Evolutionary conservation across 2,797 vertebrate genomes (phyloP).

Genomic region (Carapus acus): DNA sequence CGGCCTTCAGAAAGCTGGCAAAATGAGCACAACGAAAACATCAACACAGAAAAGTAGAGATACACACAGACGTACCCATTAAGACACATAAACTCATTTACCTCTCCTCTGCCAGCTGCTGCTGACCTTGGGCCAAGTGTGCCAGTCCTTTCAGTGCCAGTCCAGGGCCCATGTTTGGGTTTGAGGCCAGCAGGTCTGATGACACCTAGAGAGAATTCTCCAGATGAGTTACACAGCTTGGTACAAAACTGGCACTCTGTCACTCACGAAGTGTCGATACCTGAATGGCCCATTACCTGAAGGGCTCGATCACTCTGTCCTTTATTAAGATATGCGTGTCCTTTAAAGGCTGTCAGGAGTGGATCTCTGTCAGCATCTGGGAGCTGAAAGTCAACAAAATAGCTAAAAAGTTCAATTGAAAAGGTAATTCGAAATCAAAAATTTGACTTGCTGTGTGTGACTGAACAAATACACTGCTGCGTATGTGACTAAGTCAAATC

Average conservation of each 20-base stretch:
- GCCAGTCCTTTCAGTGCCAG: conserved; percentile 75
- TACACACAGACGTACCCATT: too few relatives aligned
- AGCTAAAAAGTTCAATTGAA: too few relatives aligned
- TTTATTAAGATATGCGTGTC: conserved; percentile 79
- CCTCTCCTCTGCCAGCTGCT: conserved; percentile 83
- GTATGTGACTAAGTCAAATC: conserved; percentile 11
- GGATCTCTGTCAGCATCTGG: conserved; percentile 74
- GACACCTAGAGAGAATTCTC: conserved; percentile 75
- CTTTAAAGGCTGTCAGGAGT: conserved; percentile 74
- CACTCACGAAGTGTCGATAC: too few relatives aligned
- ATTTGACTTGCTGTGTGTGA: too few relatives aligned
- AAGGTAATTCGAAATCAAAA: too few relatives aligned
- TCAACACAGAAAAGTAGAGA: not conserved
- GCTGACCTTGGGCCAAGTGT: conserved; percentile 73
- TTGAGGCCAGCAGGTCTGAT: conserved; percentile 72
- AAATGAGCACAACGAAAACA: not conserved
- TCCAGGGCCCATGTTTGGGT: conserved; percentile 74
- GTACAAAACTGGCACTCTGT: too few relatives aligned
- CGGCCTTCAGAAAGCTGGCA: conserved; percentile 80
- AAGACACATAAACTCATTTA: conserved; percentile 18
- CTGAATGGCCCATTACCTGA: conserved; percentile 75
- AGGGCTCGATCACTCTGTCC: conserved; percentile 75
- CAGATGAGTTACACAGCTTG: not conserved
- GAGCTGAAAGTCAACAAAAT: conserved; percentile 77
- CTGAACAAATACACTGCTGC: not conserved